A percentile compares a stretch with the other conserved stretches of the same genome.
Evolutionary conservation across 2,797 vertebrate species (phyloP).

Genomic region (Hylomyscus alleni): DNA sequence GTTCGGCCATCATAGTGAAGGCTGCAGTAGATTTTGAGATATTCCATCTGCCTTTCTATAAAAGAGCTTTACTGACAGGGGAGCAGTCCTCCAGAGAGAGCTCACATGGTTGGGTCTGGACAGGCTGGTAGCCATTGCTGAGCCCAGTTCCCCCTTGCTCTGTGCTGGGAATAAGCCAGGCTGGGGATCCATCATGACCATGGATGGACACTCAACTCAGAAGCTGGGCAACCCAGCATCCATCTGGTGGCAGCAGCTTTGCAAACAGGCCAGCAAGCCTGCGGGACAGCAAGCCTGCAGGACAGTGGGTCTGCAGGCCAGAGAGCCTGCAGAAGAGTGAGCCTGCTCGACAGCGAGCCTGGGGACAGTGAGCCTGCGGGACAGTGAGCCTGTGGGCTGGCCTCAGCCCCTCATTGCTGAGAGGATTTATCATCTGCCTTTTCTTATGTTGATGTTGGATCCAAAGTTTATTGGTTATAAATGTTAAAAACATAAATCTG

Average conservation of each 20-base stretch:
- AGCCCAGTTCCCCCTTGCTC: background rate
- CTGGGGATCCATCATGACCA: fast-evolving
- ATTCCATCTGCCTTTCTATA: background rate
- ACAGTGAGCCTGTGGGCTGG: background rate
- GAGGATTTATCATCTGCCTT: constrained; percentile 53
- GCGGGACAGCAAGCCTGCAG: too few relatives aligned
- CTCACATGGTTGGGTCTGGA: background rate
- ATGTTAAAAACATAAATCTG: constrained; percentile 70
- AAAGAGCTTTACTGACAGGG: background rate
- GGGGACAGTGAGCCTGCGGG: too few relatives aligned
- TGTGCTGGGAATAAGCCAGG: background rate
- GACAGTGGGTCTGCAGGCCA: too few relatives aligned
- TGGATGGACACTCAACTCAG: background rate
- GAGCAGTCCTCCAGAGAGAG: background rate
- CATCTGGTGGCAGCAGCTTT: background rate
- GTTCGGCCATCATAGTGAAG: background rate
- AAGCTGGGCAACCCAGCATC: fast-evolving
- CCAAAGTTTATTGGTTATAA: constrained; percentile 70
- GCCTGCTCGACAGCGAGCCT: too few relatives aligned
- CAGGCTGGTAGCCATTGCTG: background rate
- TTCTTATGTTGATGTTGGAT: constrained; percentile 71
- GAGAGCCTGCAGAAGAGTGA: too few relatives aligned
- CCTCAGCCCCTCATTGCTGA: background rate
- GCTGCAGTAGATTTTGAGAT: background rate
- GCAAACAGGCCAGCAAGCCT: background rate